Conservation (phyloP, 1,140 invertebrate genomes). For the Muscidifurax raptorellus region DNA sequence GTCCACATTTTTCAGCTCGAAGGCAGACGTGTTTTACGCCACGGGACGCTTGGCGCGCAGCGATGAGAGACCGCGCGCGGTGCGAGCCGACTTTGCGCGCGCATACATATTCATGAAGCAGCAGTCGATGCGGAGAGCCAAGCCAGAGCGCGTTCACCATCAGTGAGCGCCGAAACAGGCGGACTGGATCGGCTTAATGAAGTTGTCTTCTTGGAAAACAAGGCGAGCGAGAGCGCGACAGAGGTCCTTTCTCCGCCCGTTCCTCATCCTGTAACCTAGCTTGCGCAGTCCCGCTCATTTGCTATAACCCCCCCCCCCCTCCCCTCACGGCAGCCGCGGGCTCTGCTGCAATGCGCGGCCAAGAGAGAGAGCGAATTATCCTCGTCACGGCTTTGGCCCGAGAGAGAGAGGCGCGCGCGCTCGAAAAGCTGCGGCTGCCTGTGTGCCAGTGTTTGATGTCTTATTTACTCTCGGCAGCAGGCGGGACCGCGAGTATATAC, state of each 20-base stretch:
- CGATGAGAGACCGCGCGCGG: too few species aligned
- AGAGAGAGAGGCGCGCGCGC: too few species aligned
- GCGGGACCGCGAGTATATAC: neutral
- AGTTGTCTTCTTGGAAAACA: constrained; percentile 74
- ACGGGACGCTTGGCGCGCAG: neutral
- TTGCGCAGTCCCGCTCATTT: constrained; percentile 17
- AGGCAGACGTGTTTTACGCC: neutral
- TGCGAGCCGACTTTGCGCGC: constrained; percentile 24
- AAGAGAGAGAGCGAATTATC: neutral
- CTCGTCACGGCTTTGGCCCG: neutral
- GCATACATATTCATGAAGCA: constrained; percentile 67
- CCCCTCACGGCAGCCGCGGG: constrained; percentile 47
- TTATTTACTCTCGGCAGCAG: constrained; percentile 63
- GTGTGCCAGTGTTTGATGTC: constrained; percentile 69
- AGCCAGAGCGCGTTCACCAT: constrained; percentile 60
- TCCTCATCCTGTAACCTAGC: constrained; percentile 48
- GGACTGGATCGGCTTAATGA: constrained; percentile 72
- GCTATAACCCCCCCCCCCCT: constrained; percentile 41
- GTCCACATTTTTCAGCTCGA: neutral
- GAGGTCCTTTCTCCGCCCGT: constrained; percentile 55
- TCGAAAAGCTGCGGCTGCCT: neutral
- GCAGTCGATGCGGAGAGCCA: neutral
- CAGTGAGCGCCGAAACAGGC: constrained; percentile 47
- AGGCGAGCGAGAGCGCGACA: constrained; percentile 55
- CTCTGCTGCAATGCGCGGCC: neutral